Conservation (phyloP, 2,888 invertebrate species). For the Cephus pygmeus region DNA sequence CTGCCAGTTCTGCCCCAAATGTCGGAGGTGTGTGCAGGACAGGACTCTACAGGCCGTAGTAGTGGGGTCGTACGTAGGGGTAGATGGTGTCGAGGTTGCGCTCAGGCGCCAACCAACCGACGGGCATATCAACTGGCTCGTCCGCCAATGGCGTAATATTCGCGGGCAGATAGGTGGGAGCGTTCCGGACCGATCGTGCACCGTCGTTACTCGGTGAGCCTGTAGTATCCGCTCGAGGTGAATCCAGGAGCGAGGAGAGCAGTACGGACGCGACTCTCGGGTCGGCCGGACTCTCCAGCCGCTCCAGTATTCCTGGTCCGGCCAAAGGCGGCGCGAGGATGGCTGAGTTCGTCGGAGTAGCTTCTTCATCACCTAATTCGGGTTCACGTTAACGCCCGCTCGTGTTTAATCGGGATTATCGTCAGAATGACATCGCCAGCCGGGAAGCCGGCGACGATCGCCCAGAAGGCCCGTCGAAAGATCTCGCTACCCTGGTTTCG, state of each 20-base stretch:
- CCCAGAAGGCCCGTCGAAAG: conserved; percentile 81
- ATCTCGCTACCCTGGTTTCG: conserved; percentile 92
- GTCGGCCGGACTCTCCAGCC: conserved; percentile 54
- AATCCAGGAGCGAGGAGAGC: conserved; percentile 18
- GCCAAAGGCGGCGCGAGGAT: conserved; percentile 47
- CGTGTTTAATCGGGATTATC: conserved; percentile 36
- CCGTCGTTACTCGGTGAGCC: neutral
- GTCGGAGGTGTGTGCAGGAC: conserved; percentile 13
- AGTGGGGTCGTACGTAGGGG: neutral
- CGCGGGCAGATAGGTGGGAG: conserved; percentile 6
- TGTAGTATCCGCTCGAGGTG: conserved; percentile 1
- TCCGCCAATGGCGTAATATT: conserved; percentile 17
- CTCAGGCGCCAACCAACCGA: neutral
- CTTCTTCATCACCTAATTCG: conserved; percentile 51
- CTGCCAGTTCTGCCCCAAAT: conserved; percentile 19
- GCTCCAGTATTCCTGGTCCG: conserved; percentile 62
- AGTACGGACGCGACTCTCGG: conserved; percentile 56
- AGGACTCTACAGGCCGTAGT: conserved; percentile 4
- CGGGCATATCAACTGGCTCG: conserved; percentile 6
- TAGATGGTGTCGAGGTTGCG: neutral
- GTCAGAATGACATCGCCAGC: conserved; percentile 57
- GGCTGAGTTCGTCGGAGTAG: conserved; percentile 55
- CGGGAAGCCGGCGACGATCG: conserved; percentile 60
- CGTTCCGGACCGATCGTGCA: conserved; percentile 6
- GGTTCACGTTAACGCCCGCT: conserved; percentile 32